These are phyloP conservation scores for Mola mola DNA, from an alignment of 2,113 vertebrate genomes.

Conservation along the genomic window DNA sequence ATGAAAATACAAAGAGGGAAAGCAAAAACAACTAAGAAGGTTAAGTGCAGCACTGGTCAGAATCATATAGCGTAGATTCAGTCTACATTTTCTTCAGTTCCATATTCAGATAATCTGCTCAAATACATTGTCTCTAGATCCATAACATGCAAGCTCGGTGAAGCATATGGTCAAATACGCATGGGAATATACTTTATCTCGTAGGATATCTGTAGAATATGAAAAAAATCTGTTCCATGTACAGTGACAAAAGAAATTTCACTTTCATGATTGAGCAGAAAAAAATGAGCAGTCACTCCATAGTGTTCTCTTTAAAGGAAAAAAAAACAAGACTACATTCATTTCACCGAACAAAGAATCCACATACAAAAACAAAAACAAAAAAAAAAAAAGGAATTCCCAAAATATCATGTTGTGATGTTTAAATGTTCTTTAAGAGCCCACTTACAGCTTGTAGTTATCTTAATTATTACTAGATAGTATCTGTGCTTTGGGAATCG, in stretches of 20 bases:
- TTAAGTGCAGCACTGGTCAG: conserved; percentile 91
- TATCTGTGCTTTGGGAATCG: conserved; percentile 81
- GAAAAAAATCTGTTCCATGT: conserved; percentile 84
- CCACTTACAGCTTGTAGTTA: conserved; percentile 77
- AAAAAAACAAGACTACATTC: conserved; percentile 84
- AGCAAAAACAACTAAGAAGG: conserved; percentile 60
- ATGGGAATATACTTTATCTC: conserved; percentile 87
- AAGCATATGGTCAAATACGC: conserved; percentile 89
- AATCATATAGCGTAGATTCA: conserved; percentile 83
- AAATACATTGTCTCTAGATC: conserved; percentile 88
- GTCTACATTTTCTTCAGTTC: conserved; percentile 77
- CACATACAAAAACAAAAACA: conserved; percentile 78
- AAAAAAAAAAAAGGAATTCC: conserved; percentile 34
- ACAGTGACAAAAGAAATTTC: conserved; percentile 82
- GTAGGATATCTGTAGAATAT: conserved; percentile 89
- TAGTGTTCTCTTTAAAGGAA: conserved; percentile 79
- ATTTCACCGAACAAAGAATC: conserved; percentile 87
- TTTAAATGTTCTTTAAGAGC: conserved; percentile 85
- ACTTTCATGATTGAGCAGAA: conserved; percentile 84
- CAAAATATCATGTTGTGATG: conserved; percentile 86
- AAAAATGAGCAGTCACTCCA: conserved; percentile 79
- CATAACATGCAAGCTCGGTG: conserved; percentile 89
- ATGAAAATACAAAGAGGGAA: conserved; percentile 62
- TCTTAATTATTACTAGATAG: conserved; percentile 72
- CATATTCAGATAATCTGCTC: conserved; percentile 84